Evolutionary conservation across 2,113 vertebrate species (phyloP), one percentile per base, ranked within the genome.

Genomic region (Felis chaus): DNA sequence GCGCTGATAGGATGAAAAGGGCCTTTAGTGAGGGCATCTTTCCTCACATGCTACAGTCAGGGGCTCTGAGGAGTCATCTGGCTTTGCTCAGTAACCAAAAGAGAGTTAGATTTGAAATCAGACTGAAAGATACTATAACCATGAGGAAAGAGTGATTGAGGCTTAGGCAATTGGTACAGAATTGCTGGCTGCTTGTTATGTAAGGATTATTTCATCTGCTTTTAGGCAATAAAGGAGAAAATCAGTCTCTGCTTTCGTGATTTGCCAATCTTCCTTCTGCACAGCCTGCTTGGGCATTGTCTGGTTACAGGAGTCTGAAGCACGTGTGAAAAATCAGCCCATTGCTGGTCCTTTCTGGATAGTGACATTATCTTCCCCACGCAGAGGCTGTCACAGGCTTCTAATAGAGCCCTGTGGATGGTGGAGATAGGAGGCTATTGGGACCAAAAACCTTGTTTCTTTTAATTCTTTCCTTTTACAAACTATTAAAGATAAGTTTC

Each of bases 381-480:
- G 61, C 48, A 69, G 39, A 16, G n/a, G 4, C 33, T 88, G 25
- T 88, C 63, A 76, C 13, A 6, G 88, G 1, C 79, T 88, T 88
- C 63, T 90, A 94, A 96, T 21, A 89, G 84, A 96, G 55, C 2
- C 39, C 50, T 14, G 1, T 33, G 84, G 65, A 65, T 87, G 25
- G 74, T 89, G 27, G 12, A 90, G 74, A 87, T 90, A 88, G 76
- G 29, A 94, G 15, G 39, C 8, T 65, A 69, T 9, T 89, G 76
- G 76, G 78, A 23, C 36, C 69, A 94, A 81, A 39, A 69, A 88
- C 7, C 14, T 95, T 97, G 63, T 92, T 97, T 95, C 84, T 87
- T 89, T 95, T 88, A 65, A 96, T 95, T 88, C 14, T 92, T 96
- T 94, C 66, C 55, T 91, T 92, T 94, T 87, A 92, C 53, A 94